phyloP scores from a whole-genome alignment of 2,797 vertebrate genomes.

The Mormyrops attenuatus region DNA sequence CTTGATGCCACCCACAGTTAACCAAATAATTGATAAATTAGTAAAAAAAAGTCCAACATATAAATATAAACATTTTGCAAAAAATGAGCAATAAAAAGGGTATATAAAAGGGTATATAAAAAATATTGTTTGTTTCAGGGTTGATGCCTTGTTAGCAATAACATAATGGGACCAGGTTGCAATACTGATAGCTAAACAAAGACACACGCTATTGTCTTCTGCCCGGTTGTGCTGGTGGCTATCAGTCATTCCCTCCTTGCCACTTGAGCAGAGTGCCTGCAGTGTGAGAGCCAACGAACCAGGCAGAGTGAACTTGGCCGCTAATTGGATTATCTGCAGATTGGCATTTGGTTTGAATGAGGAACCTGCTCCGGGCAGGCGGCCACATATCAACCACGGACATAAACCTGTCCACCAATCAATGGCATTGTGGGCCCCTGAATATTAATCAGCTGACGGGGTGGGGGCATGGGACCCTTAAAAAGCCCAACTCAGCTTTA shows the following conservation, averaged over 20 bases:
- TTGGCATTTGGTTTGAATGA: slow-evolving; percentile 8
- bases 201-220: neutral
- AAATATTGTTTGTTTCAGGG: neutral
- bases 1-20: neutral
- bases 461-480: neutral
- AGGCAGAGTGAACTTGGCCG: neutral
- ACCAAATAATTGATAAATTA: neutral
- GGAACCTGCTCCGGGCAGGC: neutral
- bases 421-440: neutral
- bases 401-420: slow-evolving; percentile 7
- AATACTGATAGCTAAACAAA: neutral
- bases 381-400: neutral
- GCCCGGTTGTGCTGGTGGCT: neutral
- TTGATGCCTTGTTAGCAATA: neutral
- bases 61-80: neutral
- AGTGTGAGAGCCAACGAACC: neutral
- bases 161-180: neutral
- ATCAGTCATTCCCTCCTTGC: neutral
- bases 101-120: neutral
- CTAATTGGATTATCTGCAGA: slow-evolving; percentile 17
- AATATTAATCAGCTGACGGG: neutral
- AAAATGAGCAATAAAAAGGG: neutral
- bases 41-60: neutral
- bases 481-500: neutral
- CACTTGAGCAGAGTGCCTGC: neutral